These are phyloP conservation scores for Lepidochrysops patricia DNA, from an alignment of 2,888 invertebrate genomes.

Conservation along the genomic window DNA sequence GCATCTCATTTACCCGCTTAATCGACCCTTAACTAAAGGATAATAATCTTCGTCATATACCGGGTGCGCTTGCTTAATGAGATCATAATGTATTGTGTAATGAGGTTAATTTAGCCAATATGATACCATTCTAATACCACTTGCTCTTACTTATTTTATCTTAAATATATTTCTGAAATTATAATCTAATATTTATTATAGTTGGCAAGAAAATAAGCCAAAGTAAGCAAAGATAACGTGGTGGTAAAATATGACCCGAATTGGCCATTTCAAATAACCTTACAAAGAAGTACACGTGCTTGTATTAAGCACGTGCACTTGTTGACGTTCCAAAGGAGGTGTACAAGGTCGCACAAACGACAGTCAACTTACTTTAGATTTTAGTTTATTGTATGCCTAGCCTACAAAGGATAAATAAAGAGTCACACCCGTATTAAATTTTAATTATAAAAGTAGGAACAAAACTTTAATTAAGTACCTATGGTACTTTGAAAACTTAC, in stretches of 20 bases:
- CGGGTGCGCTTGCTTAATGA: conserved; percentile 21
- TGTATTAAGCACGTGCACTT: background rate
- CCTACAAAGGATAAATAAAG: background rate
- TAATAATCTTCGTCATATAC: conserved; percentile 27
- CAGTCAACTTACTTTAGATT: background rate
- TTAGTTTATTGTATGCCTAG: background rate
- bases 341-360: background rate
- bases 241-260: too few species aligned
- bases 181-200: too few species aligned
- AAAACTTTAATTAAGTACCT: too few species aligned
- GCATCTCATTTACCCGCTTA: conserved; percentile 35
- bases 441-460: too few species aligned
- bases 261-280: too few species aligned
- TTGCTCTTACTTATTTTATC: too few species aligned
- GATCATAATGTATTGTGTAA: conserved; percentile 20
- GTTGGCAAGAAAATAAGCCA: too few species aligned
- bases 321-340: background rate
- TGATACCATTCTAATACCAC: conserved; percentile 13
- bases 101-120: conserved; percentile 16
- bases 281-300: too few species aligned
- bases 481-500: too few species aligned
- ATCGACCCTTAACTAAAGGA: conserved; percentile 30
- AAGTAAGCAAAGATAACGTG: too few species aligned
- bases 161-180: too few species aligned
- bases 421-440: background rate